Evolutionary conservation across 2,888 invertebrate genomes (phyloP).

Genomic region (Hydrotaea cyrtoneurina): DNA sequence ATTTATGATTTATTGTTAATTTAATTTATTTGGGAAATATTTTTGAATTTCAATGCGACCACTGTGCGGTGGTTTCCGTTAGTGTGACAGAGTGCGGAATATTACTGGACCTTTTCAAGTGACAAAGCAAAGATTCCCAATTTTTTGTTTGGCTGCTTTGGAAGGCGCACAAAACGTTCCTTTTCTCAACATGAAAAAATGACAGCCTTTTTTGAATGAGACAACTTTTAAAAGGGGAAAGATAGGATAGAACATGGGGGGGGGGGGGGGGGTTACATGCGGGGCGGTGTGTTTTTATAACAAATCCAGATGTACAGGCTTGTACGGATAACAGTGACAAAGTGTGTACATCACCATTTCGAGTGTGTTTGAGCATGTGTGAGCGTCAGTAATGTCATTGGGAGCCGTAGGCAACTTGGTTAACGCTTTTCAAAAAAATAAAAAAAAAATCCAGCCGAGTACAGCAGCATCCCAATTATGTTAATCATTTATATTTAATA

Average conservation of each 20-base stretch:
- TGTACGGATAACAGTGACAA: constrained; percentile 25
- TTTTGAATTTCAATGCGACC: too few relatives aligned
- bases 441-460: not conserved
- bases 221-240: not conserved
- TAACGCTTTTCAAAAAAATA: constrained; percentile 5
- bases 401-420: constrained; percentile 28
- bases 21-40: too few relatives aligned
- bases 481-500: constrained; percentile 53
- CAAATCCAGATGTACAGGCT: not conserved
- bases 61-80: too few relatives aligned
- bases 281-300: not conserved
- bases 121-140: constrained; percentile 25
- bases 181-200: not conserved
- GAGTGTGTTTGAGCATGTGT: not conserved
- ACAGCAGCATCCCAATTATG: constrained; percentile 45
- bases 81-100: not conserved
- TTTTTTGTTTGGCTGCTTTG: not conserved
- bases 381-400: constrained; percentile 16
- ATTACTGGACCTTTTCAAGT: constrained; percentile 9
- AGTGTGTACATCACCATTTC: constrained; percentile 15
- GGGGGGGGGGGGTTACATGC: not conserved
- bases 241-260: not conserved
- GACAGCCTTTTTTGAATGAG: constrained; percentile 37
- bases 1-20: too few relatives aligned
- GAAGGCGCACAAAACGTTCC: constrained; percentile 10